Evolutionary conservation across 2,888 invertebrate genomes (phyloP), one percentile per base, ranked within the genome.

Genomic region (Yponomeuta plumbellus): DNA sequence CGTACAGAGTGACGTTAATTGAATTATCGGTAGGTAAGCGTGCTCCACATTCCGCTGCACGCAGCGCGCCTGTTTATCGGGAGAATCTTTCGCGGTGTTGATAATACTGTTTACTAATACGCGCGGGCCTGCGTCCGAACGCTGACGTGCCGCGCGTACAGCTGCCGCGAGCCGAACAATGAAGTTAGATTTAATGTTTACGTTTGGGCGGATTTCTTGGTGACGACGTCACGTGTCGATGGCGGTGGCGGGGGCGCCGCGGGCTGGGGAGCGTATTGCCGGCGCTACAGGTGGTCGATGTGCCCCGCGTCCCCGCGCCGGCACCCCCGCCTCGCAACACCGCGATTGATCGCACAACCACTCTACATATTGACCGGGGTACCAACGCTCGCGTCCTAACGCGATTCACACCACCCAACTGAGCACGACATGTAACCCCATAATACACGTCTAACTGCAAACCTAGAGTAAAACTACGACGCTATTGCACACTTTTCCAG

Each of bases 121-220:
- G 74, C 75, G 73, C 75, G 79, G 85, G 85, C 84, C 84, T 74
- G 84, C 82, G 86, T 86, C 76, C 79, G 82, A 78, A 81, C 86
- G 87, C 17, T 40, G 66, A 61, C 88, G 84, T 84, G 84, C 80
- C 85, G 82, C 40, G 34, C 68, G 65, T 81, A 83, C 86, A 86
- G 66, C 40, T 85, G 86, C 85, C 82, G 83, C 83, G 88, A 89
- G 86, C 86, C 88, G 87, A 89, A 88, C 89, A 88, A 87, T 86
- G 89, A 87, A 88, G 82, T 86, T 87, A 88, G 89, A 88, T 89
- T 89, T 89, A 87, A 88, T 91, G 91, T 91, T 91, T 91, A 90
- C 90, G 90, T 90, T 89, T 89, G 86, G 89, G 87, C 85, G 87
- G 88, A 87, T 88, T 88, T 88, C 88, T 88, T 81, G 75, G 81